Evolutionary conservation across 2,888 invertebrate species (phyloP), one percentile per base, ranked within the genome.

Genomic region (Dorcus hopei): DNA sequence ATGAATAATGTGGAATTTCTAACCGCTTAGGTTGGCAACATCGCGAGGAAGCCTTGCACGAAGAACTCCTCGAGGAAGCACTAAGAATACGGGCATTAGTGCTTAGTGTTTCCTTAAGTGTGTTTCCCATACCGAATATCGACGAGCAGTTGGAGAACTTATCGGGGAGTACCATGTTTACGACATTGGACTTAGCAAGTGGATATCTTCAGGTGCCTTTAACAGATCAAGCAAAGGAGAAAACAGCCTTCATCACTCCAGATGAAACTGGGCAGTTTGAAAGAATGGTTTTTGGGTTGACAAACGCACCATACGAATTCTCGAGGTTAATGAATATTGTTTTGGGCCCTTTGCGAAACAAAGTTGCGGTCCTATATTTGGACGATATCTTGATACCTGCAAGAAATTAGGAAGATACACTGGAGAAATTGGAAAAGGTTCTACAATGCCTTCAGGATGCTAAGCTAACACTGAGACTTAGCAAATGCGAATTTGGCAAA

Each of bases 381-480:
- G 59, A 63, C 41, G 65, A 65, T 45, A 42, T 62, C 16, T 33
- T 64, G 41, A 47, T 65, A 14, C 61, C 62, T 6, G 62, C 61
- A 1, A 57, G 49, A 50, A 52, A 43, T 40, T 61, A 50, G 47
- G 67, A 14, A 3, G 41, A 40, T 2, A 40, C 11, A 11, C 59
- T 72, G 7, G 61, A 11, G 41, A 40, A n/a, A 3, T 42, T 74
- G 16, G 65, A 68, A 47, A 49, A 62, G 16, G 65, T 74, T 0
- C 60, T 74, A 1, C 4, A 59, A 47, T 58, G 56, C 1, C 43
- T 73, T 3, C 39, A 62, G 48, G 55, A 67, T 1, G 68, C 71
- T 0, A 67, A 68, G 16, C 52, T 75, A 4, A 72, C 71, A 1
- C 48, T 76, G 4, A 76, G 75, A 48, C 45, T 73, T 1, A 54